Conservation (phyloP, 2,888 invertebrate species). For the Macropis europaea region DNA sequence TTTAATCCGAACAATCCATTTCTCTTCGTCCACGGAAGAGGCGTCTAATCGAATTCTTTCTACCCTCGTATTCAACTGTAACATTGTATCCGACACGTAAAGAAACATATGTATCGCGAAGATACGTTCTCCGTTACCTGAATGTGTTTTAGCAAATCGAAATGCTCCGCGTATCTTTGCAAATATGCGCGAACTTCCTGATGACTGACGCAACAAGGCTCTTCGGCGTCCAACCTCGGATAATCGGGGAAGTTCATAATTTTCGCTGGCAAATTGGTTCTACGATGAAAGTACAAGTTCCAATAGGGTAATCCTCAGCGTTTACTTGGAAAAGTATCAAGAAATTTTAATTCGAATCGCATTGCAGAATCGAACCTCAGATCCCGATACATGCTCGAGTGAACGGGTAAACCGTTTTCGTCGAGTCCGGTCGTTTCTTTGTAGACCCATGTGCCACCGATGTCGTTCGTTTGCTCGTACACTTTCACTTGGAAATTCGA, state of each 20-base stretch:
- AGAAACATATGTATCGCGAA: not conserved
- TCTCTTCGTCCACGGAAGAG: not conserved
- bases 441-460: constrained; percentile 93
- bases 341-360: not conserved
- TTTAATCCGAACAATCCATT: constrained; percentile 81
- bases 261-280: constrained; percentile 90
- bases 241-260: constrained; percentile 90
- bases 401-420: constrained; percentile 85
- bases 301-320: too few relatives aligned
- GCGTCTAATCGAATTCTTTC: constrained; percentile 73
- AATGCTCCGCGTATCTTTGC: constrained; percentile 84
- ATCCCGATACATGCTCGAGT: constrained; percentile 90
- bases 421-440: constrained; percentile 84
- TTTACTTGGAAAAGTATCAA: not conserved
- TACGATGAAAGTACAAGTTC: constrained; percentile 61
- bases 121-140: constrained; percentile 80
- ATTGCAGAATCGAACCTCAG: constrained; percentile 81
- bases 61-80: constrained; percentile 81
- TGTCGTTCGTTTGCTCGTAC: constrained; percentile 85
- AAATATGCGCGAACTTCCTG: constrained; percentile 86
- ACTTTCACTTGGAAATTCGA: constrained; percentile 82
- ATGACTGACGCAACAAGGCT: constrained; percentile 85
- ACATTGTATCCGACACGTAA: not conserved
- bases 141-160: constrained; percentile 83
- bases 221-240: constrained; percentile 82